Percentiles rank a stretch among this genome's conserved stretches.
Conservation (phyloP, 2,797 vertebrate species). For the Chelon labrosus region DNA sequence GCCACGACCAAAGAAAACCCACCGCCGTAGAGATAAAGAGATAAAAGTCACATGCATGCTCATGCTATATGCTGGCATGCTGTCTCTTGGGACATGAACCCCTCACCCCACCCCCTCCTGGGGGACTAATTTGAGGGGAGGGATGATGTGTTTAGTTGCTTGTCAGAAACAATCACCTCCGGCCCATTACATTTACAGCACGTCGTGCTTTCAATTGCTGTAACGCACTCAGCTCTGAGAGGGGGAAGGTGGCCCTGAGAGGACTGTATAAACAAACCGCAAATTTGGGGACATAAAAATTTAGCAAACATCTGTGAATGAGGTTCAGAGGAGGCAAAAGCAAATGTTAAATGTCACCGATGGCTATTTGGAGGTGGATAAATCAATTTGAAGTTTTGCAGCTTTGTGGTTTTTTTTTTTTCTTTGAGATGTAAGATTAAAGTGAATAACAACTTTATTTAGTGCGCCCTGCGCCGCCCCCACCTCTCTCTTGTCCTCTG, state of each 20-base stretch:
- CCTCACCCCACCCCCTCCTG: conserved; percentile 94
- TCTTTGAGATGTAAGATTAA: conserved; percentile 47
- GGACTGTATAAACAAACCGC: conserved; percentile 86
- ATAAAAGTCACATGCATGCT: conserved; percentile 43
- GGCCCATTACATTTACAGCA: conserved; percentile 99
- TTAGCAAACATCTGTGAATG: conserved; percentile 90
- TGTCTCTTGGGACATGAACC: conserved; percentile 92
- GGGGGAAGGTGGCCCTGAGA: conserved; percentile 88
- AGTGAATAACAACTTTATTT: conserved; percentile 84
- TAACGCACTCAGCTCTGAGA: conserved; percentile 92
- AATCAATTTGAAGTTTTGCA: conserved; percentile 3
- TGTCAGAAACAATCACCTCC: conserved; percentile 99
- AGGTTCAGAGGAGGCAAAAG: conserved; percentile 77
- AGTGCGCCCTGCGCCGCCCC: conserved; percentile 47
- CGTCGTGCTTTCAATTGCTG: conserved; percentile 97
- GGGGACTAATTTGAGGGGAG: conserved; percentile 99
- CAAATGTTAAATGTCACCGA: conserved; percentile 24
- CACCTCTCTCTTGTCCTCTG: conserved; percentile 67
- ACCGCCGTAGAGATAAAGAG: background rate
- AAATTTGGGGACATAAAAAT: conserved; percentile 86
- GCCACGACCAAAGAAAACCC: background rate
- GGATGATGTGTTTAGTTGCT: conserved; percentile 99
- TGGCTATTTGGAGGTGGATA: conserved; percentile 17
- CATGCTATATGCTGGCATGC: conserved; percentile 65
- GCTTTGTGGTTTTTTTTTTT: conserved; percentile 6